These are phyloP conservation scores for Cheilosia vulpina DNA, from an alignment of 2,888 invertebrate genomes.

Conservation along the genomic window DNA sequence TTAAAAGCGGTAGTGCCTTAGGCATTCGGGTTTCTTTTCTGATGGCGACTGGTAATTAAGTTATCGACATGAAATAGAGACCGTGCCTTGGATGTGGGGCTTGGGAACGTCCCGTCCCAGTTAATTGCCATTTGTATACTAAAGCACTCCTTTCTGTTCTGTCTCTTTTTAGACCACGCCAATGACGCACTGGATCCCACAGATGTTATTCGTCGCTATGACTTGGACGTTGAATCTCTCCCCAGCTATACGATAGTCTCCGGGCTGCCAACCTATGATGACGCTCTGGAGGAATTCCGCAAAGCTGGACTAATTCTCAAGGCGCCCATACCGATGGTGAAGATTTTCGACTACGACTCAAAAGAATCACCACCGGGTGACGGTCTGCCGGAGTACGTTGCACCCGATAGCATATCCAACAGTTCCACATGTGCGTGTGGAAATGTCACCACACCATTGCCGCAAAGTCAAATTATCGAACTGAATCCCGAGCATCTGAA, in stretches of 20 bases:
- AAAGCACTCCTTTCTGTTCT: conserved; percentile 35
- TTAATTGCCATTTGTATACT: conserved; percentile 50
- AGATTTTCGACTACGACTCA: conserved; percentile 80
- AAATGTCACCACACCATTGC: conserved; percentile 26
- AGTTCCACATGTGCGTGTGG: conserved; percentile 81
- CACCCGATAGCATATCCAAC: conserved; percentile 78
- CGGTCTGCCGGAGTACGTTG: conserved; percentile 59
- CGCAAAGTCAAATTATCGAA: conserved; percentile 80
- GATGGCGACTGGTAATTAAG: conserved; percentile 66
- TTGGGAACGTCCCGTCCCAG: conserved; percentile 26
- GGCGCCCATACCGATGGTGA: conserved; percentile 81
- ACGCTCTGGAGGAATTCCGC: conserved; percentile 86
- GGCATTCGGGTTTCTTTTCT: conserved; percentile 60
- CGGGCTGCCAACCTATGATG: conserved; percentile 87
- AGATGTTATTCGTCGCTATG: conserved; percentile 82
- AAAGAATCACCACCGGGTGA: conserved; percentile 74
- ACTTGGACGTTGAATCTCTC: conserved; percentile 85
- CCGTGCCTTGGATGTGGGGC: conserved; percentile 6
- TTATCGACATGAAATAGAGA: conserved; percentile 73
- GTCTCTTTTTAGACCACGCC: conserved; percentile 83
- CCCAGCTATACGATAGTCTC: conserved; percentile 87
- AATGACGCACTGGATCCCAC: conserved; percentile 79
- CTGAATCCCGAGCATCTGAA: conserved; percentile 82
- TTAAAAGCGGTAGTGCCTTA: conserved; percentile 67
- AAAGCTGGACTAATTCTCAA: conserved; percentile 82